A percentile compares a stretch with the other conserved stretches of the same genome.
Evolutionary conservation across 1,140 invertebrate species (phyloP).

Genomic region (Euwallacea similis): DNA sequence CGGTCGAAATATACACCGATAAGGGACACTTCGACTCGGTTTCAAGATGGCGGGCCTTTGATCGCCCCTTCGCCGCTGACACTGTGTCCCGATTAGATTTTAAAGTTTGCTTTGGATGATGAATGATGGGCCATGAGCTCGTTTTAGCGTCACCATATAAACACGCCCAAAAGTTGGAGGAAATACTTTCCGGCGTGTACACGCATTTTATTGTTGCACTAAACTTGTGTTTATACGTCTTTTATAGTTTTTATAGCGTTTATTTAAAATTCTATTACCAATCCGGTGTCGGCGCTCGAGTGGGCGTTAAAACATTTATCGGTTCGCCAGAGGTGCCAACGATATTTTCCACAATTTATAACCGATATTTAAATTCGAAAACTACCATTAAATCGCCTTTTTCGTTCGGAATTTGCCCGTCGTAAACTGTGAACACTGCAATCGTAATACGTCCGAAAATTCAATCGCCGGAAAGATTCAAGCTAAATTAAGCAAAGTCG

Average conservation of each 20-base stretch:
- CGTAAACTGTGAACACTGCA: too few relatives aligned
- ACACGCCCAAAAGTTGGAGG: background rate
- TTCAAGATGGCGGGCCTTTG: constrained; percentile 30
- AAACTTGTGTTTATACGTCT: constrained; percentile 29
- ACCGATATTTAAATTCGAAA: constrained; percentile 15
- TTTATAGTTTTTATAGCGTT: constrained; percentile 27
- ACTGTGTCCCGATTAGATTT: constrained; percentile 22
- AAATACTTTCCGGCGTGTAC: background rate
- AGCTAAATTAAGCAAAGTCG: too few relatives aligned
- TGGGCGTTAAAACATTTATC: constrained; percentile 23
- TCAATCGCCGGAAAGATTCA: too few relatives aligned
- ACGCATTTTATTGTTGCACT: constrained; percentile 18
- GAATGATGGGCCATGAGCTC: too few relatives aligned
- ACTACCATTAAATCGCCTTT: background rate
- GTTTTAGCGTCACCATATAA: too few relatives aligned
- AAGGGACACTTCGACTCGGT: constrained; percentile 4
- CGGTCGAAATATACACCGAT: constrained; percentile 24
- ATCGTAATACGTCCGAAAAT: too few relatives aligned
- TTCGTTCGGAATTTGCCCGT: background rate
- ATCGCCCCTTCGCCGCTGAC: constrained; percentile 16
- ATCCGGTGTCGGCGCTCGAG: constrained; percentile 19
- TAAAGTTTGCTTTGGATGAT: constrained; percentile 10
- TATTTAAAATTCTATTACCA: constrained; percentile 30
- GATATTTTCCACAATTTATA: constrained; percentile 20
- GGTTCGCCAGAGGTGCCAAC: constrained; percentile 23